Evolutionary conservation across 2,113 vertebrate species (phyloP).

Genomic region (Dermatemys mawii): DNA sequence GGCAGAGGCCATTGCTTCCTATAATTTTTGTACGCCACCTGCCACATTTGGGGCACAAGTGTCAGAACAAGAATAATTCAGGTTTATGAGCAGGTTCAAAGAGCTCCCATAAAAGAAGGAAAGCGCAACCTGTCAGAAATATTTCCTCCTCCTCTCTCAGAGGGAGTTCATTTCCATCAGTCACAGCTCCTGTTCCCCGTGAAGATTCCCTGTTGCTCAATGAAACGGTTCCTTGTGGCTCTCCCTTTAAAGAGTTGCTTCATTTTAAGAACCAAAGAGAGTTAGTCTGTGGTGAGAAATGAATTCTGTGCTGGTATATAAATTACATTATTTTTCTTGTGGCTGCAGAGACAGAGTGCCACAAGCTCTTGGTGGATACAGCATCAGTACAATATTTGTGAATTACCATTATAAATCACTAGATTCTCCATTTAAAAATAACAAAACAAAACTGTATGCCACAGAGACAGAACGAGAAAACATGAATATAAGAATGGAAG

Average conservation of each 20-base stretch:
- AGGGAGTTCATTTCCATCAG: neutral
- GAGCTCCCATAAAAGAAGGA: neutral
- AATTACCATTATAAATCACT: neutral
- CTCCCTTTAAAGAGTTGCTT: neutral
- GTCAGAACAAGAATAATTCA: neutral
- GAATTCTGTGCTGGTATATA: neutral
- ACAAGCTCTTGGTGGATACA: neutral
- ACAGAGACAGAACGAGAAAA: neutral
- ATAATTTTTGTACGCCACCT: neutral
- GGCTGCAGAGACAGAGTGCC: neutral
- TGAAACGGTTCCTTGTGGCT: neutral
- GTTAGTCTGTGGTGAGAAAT: neutral
- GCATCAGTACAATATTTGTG: neutral
- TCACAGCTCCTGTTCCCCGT: neutral
- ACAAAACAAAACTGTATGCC: neutral
- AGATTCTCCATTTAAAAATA: neutral
- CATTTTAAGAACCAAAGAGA: neutral
- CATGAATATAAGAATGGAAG: neutral
- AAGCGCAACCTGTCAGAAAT: neutral
- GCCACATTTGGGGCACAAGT: neutral
- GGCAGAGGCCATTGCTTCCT: neutral
- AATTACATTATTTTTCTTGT: neutral
- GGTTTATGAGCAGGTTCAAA: neutral
- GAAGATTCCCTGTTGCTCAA: neutral
- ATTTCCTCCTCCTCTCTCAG: neutral